phyloP scores from a whole-genome alignment of 2,888 invertebrate genomes.

The Arge pagana region DNA sequence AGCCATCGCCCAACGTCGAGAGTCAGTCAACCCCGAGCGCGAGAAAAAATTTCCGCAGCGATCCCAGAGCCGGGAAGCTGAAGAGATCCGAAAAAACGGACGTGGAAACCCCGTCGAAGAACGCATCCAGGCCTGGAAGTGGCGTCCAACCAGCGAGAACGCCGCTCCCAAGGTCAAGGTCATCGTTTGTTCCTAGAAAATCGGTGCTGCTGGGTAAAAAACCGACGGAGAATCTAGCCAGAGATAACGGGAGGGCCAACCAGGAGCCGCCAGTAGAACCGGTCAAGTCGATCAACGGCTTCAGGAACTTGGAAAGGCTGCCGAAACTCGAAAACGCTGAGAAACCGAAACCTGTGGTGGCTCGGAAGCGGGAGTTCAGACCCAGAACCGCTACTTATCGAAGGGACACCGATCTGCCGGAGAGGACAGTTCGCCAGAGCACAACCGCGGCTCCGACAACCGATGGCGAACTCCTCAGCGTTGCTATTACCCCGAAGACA shows the following conservation, averaged over 20 bases:
- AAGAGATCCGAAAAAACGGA: neutral
- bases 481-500: slow-evolving; percentile 48
- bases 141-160: too few species aligned
- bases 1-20: neutral
- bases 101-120: too few species aligned
- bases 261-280: slow-evolving; percentile 29
- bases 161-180: too few species aligned
- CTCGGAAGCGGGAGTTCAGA: slow-evolving; percentile 37
- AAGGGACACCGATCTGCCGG: slow-evolving; percentile 46
- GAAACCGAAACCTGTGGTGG: slow-evolving; percentile 21
- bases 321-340: too few species aligned
- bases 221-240: slow-evolving; percentile 1
- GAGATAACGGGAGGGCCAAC: slow-evolving; percentile 12
- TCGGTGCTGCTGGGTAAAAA: neutral
- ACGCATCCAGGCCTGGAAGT: too few species aligned
- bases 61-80: neutral
- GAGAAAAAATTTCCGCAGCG: neutral
- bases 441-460: slow-evolving; percentile 16
- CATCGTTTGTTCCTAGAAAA: neutral
- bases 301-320: slow-evolving; percentile 26
- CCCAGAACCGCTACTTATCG: slow-evolving; percentile 52
- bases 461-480: slow-evolving; percentile 14
- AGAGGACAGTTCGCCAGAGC: neutral
- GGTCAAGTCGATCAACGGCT: slow-evolving; percentile 30
- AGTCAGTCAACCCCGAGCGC: neutral